A percentile compares a stretch with the other conserved stretches of the same genome.
phyloP scores from a whole-genome alignment of 2,888 invertebrate genomes.

The Drosophila subquinaria region DNA sequence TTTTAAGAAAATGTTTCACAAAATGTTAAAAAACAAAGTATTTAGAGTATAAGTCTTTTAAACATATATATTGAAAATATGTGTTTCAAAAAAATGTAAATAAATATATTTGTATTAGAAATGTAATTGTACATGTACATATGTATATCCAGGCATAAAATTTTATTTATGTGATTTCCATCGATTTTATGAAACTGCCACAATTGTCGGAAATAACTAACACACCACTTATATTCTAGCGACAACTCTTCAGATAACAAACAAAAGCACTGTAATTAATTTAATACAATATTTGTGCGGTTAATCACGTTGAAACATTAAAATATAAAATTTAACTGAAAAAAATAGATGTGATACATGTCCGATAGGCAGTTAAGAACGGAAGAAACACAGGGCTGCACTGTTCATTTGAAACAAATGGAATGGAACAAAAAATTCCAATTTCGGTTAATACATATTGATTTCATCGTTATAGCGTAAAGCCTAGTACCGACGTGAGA shows the following conservation, averaged over 20 bases:
- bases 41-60: neutral
- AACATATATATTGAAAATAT: neutral
- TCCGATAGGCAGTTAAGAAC: neutral
- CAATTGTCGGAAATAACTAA: neutral
- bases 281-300: conserved; percentile 1
- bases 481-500: too few species aligned
- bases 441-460: neutral
- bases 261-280: neutral
- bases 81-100: neutral
- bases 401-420: conserved; percentile 1
- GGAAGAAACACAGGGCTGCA: neutral
- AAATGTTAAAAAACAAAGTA: too few species aligned
- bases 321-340: neutral
- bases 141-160: neutral
- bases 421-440: neutral
- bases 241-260: neutral
- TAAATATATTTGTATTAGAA: neutral
- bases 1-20: neutral
- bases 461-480: neutral
- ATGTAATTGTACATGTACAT: neutral
- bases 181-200: conserved; percentile 3
- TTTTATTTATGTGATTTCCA: conserved; percentile 6
- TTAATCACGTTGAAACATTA: neutral
- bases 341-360: conserved; percentile 1
- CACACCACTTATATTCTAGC: neutral